These are phyloP conservation scores for Polypedilum vanderplanki DNA, from an alignment of 1,140 invertebrate genomes.

Conservation along the genomic window DNA sequence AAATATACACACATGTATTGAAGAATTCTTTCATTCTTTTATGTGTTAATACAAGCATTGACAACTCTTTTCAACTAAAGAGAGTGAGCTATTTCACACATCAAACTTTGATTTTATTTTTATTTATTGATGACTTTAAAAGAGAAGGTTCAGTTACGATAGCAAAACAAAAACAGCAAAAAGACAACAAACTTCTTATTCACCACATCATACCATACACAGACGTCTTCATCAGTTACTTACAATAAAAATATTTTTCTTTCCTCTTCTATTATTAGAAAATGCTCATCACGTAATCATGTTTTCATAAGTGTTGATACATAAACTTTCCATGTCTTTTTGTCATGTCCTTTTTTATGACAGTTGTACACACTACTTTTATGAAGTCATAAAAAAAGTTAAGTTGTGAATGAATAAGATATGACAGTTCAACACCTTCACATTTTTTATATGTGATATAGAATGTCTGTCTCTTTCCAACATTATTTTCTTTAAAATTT, in stretches of 20 bases:
- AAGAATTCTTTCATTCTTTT: neutral
- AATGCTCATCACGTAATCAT: slow-evolving; percentile 17
- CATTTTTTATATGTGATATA: too few species aligned
- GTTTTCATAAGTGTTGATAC: slow-evolving; percentile 2
- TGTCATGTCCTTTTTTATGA: slow-evolving; percentile 15
- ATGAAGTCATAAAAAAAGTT: slow-evolving; percentile 9
- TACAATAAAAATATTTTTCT: slow-evolving; percentile 8
- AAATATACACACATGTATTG: neutral
- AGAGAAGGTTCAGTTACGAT: neutral
- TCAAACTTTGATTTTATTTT: too few species aligned
- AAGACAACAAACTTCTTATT: slow-evolving; percentile 24
- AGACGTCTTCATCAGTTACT: slow-evolving; percentile 11
- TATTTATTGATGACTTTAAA: too few species aligned
- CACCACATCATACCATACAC: neutral
- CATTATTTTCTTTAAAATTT: too few species aligned
- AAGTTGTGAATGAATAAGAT: too few species aligned
- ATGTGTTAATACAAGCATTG: slow-evolving; percentile 2
- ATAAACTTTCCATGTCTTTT: slow-evolving; percentile 1
- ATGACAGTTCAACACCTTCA: too few species aligned
- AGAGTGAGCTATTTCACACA: too few species aligned
- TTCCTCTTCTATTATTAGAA: neutral
- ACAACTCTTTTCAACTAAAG: neutral
- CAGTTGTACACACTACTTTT: neutral
- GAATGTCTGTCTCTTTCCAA: too few species aligned
- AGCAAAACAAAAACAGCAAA: slow-evolving; percentile 16